Base-by-base conservation (phyloP, 2,888 invertebrate genomes). In the Drosophila helvetica region DNA sequence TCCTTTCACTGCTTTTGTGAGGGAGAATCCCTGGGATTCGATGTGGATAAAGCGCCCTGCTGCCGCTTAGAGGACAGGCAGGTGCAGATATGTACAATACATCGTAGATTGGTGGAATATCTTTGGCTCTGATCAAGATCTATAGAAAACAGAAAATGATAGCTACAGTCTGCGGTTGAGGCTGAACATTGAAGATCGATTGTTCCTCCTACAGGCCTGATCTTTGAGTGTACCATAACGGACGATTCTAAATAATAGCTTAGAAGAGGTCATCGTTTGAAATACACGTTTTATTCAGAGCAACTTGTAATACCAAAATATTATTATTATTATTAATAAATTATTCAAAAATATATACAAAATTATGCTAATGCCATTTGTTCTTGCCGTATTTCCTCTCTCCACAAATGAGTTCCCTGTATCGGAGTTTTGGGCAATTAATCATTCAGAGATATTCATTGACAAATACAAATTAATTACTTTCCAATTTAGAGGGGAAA, bases 381-480 rank as follows among this genome's bases (percentile, higher is more conserved):
- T 5, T 1, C 25, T 7, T 45, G 10, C 46, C 19, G 18, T 6
- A 7, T 25, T 25, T 25, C 25, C 17, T 25, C 15, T 38, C 15
- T n/a, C 6, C 33, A 12, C 33, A 33, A 33, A 33, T 33, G 33
- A 33, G 4, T 33, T 12, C 38, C 6, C 33, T 18, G 18, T 19
- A 12, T 30, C 19, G 3, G 22, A 50, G 45, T 19, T 57, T 15
- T 53, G 46, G 54, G 38, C 45, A 52, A 61, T 67, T 42, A 74
- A 74, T 75, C 74, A 68, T 56, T 52, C 54, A 48, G 27, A 50
- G 56, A 51, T 54, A 50, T 45, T 48, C 63, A 54, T 19, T 38
- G 43, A 56, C 58, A 68, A 69, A 50, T 70, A 57, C 63, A 78
- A 64, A 65, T 74, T 79, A 80, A 80, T 81, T 77, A 81, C 54